Evolutionary conservation across 1,140 invertebrate genomes (phyloP), one percentile per base, ranked within the genome.

Genomic region (Drosophila melanica): DNA sequence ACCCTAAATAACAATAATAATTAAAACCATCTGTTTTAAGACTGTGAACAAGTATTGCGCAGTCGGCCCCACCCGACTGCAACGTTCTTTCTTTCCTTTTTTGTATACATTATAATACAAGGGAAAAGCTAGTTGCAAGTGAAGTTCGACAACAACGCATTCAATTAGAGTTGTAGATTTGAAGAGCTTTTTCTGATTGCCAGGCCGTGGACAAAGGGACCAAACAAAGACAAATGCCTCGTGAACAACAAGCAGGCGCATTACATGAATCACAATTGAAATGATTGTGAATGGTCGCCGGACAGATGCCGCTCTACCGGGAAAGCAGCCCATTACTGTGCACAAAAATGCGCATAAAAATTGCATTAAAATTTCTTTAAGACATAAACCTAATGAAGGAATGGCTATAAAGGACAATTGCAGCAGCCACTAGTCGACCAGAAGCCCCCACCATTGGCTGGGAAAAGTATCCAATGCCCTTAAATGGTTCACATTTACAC

Each of bases 241-340:
- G 45, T 78, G 58, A 33, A 59, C 75, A 55, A 67, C 80, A 79
- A 84, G 60, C 65, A 64, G 23, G 64, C 39, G 67, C 69, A 85
- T 76, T 85, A 80, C 82, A 77, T 85, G 82, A 78, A 87, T 85
- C 74, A 87, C 81, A 81, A 81, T 87, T 81, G 70, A 87, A 87
- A 76, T 85, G 63, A 86, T 81, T 51, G 59, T 69, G 33, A 48
- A 48, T 48, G 44, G 58, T 11, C 23, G 20, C 12, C 18, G 14
- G 12, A 59, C 44, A 44, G 50, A 67, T 39, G 39, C 48, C 37
- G 18, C 27, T 44, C 48, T 44, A 48, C 30, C 30, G 16, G 14
- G 41, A 51, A 55, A 12, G 14, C 11, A 12, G 35, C 23, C 58
- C 65, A 80, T 80, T 79, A 60, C 53, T 53, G 33, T 41, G 59